Percentiles rank a stretch among this genome's conserved stretches.
Conservation (phyloP, 1,140 invertebrate genomes). For the Drosophila bocki region DNA sequence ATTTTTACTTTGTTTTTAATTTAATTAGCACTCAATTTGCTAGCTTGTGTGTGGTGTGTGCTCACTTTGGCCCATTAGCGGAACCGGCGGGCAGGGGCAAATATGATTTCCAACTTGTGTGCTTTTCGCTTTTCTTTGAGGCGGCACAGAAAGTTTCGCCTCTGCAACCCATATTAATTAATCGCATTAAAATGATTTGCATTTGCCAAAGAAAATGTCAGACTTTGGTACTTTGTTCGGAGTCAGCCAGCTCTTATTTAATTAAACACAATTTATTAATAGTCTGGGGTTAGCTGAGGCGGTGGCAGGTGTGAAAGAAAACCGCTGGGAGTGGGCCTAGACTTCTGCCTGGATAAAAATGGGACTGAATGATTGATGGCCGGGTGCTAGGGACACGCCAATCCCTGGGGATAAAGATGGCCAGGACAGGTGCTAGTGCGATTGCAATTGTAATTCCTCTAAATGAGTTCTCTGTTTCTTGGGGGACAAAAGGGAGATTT, state of each 20-base stretch:
- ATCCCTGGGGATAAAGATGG: conserved; percentile 8
- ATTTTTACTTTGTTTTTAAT: conserved; percentile 72
- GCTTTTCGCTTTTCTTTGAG: conserved; percentile 52
- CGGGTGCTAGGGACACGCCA: conserved; percentile 16
- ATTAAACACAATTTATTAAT: conserved; percentile 64
- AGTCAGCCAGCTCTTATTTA: conserved; percentile 31
- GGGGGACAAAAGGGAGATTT: conserved; percentile 36
- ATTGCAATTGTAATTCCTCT: conserved; percentile 64
- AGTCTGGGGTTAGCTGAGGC: background rate
- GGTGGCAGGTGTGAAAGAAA: conserved; percentile 13
- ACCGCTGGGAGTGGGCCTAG: conserved; percentile 22
- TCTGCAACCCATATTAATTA: conserved; percentile 59
- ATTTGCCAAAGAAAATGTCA: conserved; percentile 16
- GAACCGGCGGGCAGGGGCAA: conserved; percentile 18
- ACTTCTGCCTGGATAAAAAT: conserved; percentile 55
- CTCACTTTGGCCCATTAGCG: conserved; percentile 40
- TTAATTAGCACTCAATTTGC: conserved; percentile 73
- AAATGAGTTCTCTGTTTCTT: conserved; percentile 55
- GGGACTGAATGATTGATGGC: conserved; percentile 65
- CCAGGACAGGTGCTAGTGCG: conserved; percentile 55
- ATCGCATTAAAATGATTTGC: conserved; percentile 72
- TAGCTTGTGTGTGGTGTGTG: conserved; percentile 20
- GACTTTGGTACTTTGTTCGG: conserved; percentile 29
- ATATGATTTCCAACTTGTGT: conserved; percentile 62
- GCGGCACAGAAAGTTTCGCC: conserved; percentile 36